Conservation (phyloP, 2,888 invertebrate genomes). For the Alviniconcha strummeri region DNA sequence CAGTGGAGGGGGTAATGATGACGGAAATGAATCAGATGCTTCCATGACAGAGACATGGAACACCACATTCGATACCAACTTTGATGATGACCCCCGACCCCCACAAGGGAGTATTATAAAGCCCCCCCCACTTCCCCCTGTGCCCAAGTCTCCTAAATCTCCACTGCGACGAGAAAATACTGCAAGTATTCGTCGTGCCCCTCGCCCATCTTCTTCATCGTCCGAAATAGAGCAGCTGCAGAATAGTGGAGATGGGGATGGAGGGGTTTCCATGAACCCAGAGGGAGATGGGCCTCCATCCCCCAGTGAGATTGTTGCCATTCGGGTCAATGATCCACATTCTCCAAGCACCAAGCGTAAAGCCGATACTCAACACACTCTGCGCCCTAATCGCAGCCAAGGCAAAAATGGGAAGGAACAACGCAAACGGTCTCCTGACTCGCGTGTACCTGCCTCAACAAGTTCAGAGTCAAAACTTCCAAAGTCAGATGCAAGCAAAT, state of each 20-base stretch:
- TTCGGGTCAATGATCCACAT: constrained; percentile 36
- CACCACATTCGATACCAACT: constrained; percentile 23
- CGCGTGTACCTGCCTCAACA: background rate
- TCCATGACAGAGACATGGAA: constrained; percentile 41
- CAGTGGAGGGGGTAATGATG: constrained; percentile 45
- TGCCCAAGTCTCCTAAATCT: constrained; percentile 45
- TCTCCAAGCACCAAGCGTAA: constrained; percentile 32
- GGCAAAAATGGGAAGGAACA: background rate
- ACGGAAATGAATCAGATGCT: constrained; percentile 41
- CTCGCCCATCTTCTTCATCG: constrained; percentile 53
- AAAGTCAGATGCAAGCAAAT: constrained; percentile 18
- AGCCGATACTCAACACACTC: constrained; percentile 42
- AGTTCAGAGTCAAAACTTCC: constrained; percentile 1
- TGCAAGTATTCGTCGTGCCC: constrained; percentile 54
- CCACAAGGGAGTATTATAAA: constrained; percentile 36
- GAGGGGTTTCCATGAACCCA: constrained; percentile 19
- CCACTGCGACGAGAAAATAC: constrained; percentile 44
- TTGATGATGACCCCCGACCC: constrained; percentile 38
- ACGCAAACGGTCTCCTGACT: background rate
- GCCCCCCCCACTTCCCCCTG: constrained; percentile 50
- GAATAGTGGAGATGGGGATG: background rate
- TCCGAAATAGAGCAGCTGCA: constrained; percentile 45
- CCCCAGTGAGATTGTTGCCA: constrained; percentile 44
- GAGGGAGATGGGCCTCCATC: constrained; percentile 44
- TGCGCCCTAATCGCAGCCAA: constrained; percentile 41